These are phyloP conservation scores for Halisarca cf. caerulea DNA, from an alignment of 37 sponge, comb jelly and placozoan genomes.

Conservation along the genomic window DNA sequence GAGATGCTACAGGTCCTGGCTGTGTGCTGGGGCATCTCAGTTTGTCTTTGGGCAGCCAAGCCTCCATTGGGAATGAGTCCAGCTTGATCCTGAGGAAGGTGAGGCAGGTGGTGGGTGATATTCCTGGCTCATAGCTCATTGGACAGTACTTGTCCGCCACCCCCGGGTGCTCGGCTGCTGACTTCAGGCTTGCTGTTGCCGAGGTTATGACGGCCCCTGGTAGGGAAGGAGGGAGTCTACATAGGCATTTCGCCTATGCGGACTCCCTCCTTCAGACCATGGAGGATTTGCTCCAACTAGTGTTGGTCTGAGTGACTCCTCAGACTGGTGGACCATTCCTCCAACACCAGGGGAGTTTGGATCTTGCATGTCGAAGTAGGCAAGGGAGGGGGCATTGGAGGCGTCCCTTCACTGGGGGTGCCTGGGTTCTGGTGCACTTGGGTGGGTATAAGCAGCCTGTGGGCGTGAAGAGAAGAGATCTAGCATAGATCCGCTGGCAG, in stretches of 20 bases:
- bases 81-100: conserved; percentile 32
- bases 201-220: too few species aligned
- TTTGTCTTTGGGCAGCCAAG: conserved; percentile 26
- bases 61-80: conserved; percentile 20
- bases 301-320: too few species aligned
- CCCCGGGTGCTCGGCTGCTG: neutral
- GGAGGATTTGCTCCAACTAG: too few species aligned
- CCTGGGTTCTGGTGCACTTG: neutral
- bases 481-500: neutral
- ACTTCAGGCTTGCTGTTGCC: too few species aligned
- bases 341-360: too few species aligned
- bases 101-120: conserved; percentile 25
- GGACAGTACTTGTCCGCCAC: conserved; percentile 3
- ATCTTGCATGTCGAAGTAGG: too few species aligned
- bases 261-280: neutral
- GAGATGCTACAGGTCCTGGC: too few species aligned
- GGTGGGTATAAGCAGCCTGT: neutral
- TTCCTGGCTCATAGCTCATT: conserved; percentile 23
- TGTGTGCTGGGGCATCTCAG: too few species aligned
- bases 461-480: neutral
- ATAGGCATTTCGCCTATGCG: neutral
- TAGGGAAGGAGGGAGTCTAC: too few species aligned
- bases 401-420: conserved; percentile 4
- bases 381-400: conserved; percentile 35
- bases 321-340: too few species aligned